These are phyloP conservation scores for Eustalomyia histrio DNA, from an alignment of 2,888 invertebrate genomes.

Conservation along the genomic window DNA sequence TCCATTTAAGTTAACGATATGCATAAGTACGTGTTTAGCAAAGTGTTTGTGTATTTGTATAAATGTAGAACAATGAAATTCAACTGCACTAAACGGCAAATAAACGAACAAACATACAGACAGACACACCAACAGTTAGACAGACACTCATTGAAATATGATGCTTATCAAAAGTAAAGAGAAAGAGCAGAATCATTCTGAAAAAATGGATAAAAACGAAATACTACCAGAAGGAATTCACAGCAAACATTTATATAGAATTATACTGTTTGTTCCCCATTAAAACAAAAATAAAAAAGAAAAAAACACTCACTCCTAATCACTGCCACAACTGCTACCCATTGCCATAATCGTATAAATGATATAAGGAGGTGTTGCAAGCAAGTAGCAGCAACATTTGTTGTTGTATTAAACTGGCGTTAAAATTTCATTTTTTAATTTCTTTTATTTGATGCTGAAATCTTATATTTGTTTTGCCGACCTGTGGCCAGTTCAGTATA, in stretches of 20 bases:
- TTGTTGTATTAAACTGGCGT: conserved; percentile 17
- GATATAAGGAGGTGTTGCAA: conserved; percentile 23
- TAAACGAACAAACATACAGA: conserved; percentile 4
- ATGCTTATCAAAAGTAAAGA: conserved; percentile 56
- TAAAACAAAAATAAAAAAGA: conserved; percentile 11
- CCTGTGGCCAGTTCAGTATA: conserved; percentile 23
- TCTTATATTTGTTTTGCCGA: not conserved
- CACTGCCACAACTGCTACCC: conserved; percentile 1
- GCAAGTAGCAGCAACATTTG: conserved; percentile 13
- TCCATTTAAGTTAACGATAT: not conserved
- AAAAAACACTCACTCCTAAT: conserved; percentile 1
- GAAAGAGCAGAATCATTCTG: conserved; percentile 31
- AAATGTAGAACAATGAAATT: conserved; percentile 55
- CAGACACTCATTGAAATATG: conserved; percentile 56
- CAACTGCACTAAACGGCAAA: conserved; percentile 21
- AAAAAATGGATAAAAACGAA: conserved; percentile 23
- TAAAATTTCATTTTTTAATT: conserved; percentile 33
- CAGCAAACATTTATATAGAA: conserved; percentile 22
- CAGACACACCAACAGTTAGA: conserved; percentile 23
- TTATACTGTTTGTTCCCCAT: conserved; percentile 21
- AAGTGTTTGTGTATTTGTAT: conserved; percentile 32
- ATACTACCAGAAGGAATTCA: conserved; percentile 33
- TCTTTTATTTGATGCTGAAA: conserved; percentile 33
- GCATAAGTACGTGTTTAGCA: not conserved
- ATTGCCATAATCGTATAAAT: conserved; percentile 30